Conservation (phyloP, 2,113 vertebrate genomes). For the Psettodes erumei region DNA sequence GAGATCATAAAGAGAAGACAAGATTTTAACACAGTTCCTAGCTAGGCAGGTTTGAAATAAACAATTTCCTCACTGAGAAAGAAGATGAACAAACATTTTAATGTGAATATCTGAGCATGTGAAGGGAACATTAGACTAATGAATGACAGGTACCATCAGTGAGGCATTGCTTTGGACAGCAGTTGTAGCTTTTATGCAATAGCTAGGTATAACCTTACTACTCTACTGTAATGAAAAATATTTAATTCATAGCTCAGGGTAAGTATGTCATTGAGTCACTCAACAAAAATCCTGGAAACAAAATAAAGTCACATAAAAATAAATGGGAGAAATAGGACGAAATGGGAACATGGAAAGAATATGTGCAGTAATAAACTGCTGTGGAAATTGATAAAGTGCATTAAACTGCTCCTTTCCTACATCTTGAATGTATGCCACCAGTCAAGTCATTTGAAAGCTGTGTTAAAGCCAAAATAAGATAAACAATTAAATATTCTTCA, state of each 20-base stretch:
- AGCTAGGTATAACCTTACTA: not conserved
- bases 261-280: conserved; percentile 11
- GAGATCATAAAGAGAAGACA: not conserved
- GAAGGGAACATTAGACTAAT: not conserved
- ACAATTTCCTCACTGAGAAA: conserved; percentile 15
- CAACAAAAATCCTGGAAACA: conserved; percentile 9
- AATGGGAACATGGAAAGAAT: not conserved
- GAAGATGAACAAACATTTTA: not conserved
- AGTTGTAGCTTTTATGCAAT: not conserved
- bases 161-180: not conserved
- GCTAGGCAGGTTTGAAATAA: conserved; percentile 4
- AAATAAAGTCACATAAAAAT: conserved; percentile 18
- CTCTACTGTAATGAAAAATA: not conserved
- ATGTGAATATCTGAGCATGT: not conserved
- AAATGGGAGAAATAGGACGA: no score
- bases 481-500: not conserved
- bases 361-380: conserved; percentile 9
- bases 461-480: not conserved
- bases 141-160: not conserved
- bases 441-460: conserved; percentile 1
- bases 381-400: not conserved
- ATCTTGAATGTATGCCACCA: not conserved
- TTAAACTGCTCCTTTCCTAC: not conserved
- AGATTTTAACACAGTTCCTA: not conserved
- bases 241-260: not conserved